Evolutionary conservation across 2,888 invertebrate species (phyloP), one percentile per base, ranked within the genome.

Genomic region (Stenoptilia bipunctidactyla): DNA sequence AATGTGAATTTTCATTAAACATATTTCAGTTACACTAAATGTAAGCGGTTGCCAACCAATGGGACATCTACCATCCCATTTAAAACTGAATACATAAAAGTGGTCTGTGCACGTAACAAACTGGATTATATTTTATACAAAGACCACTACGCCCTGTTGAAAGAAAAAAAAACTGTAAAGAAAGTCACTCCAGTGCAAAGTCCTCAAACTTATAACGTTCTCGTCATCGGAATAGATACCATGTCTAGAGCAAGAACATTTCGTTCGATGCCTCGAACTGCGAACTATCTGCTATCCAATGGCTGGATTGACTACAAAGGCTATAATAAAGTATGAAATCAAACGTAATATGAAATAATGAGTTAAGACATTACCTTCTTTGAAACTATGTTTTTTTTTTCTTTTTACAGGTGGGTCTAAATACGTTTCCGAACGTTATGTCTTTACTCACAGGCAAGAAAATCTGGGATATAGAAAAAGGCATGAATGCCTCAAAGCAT

Each of bases 371-470:
- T 36, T 3, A 27, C 13, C 14, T 10, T 34, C 13, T 27, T 34
- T 13, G 9, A 25, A 6, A 34, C n/a, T n/a, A n/a, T n/a, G n/a
- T n/a, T n/a, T 13, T 35, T 39, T 15, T 13, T 37, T 34, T 40
- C 34, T 44, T 35, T 36, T 59, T 66, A 48, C 58, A 92, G 86
- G 87, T 92, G 42, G 93, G 89, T 3, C 93, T 93, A 58, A 96
- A 96, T 56, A 96, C 95, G 0, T 94, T 91, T 64, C 94, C 96
- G 0, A 96, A 96, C 66, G 67, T 96, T 35, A 90, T 94, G 85
- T 90, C 94, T 0, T 73, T 94, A 35, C 71, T 92, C 14, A 89
- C 91, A 0, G 96, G 95, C 1, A 83, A 85, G 46, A 87, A 73
- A 10, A 72, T 87, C 10, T 73, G 85, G 34, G 50, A 61, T 1